These are phyloP conservation scores for Diplodus puntazzo DNA, from an alignment of 2,797 vertebrate genomes.

Conservation along the genomic window DNA sequence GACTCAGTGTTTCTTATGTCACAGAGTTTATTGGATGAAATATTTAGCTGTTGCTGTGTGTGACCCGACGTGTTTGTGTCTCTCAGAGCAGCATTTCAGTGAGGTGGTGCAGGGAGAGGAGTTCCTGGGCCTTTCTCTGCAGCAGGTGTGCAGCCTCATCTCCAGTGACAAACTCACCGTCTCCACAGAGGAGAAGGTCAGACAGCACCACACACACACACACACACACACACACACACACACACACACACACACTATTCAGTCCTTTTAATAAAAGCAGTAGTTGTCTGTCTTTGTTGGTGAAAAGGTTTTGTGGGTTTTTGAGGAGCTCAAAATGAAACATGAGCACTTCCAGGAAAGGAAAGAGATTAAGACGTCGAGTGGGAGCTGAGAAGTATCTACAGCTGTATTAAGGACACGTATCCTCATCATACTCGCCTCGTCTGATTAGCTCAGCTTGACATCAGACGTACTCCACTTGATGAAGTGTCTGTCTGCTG, in stretches of 20 bases:
- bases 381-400: background rate
- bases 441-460: background rate
- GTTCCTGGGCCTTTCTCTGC: conserved; percentile 93
- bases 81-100: conserved; percentile 95
- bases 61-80: conserved; percentile 51
- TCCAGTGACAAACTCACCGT: conserved; percentile 97
- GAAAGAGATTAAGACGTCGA: background rate
- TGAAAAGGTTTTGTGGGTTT: background rate
- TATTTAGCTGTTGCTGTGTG: conserved; percentile 13
- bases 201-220: background rate
- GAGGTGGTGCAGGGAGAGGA: conserved; percentile 98
- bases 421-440: accelerated
- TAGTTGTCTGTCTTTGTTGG: background rate
- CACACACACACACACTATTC: background rate
- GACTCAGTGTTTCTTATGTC: background rate
- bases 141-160: conserved; percentile 97
- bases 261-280: background rate
- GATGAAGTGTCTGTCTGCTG: conserved; percentile 8
- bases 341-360: background rate
- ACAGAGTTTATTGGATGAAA: background rate
- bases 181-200: conserved; percentile 96
- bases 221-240: background rate
- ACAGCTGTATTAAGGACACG: background rate
- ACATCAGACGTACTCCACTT: conserved; percentile 8
- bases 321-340: no score